Conservation (phyloP, 2,797 vertebrate species). For the Sebastes iracundus region DNA sequence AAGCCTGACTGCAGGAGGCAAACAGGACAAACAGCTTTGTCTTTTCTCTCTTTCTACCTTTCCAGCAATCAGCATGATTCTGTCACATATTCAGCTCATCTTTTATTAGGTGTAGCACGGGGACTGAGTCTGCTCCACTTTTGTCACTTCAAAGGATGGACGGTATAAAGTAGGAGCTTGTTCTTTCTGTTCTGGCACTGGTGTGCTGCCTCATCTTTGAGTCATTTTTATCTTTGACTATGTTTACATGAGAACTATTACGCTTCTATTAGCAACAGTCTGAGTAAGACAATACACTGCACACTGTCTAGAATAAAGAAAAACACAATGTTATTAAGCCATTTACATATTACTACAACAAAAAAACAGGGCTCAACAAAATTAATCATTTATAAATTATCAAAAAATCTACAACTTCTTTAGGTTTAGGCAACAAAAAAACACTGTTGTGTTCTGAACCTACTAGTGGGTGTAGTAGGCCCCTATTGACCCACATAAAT, state of each 20-base stretch:
- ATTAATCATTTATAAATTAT: too few species aligned
- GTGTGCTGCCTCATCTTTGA: not conserved
- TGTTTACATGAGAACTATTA: not conserved
- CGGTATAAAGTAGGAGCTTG: not conserved
- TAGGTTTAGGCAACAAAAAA: too few species aligned
- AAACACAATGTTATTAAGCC: not conserved
- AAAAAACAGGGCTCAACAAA: too few species aligned
- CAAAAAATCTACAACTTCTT: too few species aligned
- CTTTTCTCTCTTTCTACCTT: conserved; percentile 1
- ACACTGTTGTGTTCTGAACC: too few species aligned
- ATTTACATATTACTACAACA: not conserved
- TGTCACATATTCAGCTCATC: conserved; percentile 46
- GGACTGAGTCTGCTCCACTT: conserved; percentile 40
- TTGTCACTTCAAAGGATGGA: conserved; percentile 32
- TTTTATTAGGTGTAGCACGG: conserved; percentile 46
- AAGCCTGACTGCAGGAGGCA: conserved; percentile 31
- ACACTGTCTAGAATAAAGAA: not conserved
- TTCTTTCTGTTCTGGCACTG: not conserved
- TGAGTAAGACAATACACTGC: not conserved
- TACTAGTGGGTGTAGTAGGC: too few species aligned
- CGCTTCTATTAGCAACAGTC: not conserved
- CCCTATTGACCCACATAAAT: too few species aligned
- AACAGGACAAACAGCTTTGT: conserved; percentile 18
- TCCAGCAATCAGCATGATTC: conserved; percentile 46
- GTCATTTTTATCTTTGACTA: not conserved